Percentiles rank a stretch among this genome's conserved stretches.
Evolutionary conservation across 2,113 vertebrate species (phyloP).

Genomic region (Peromyscus maniculatus): DNA sequence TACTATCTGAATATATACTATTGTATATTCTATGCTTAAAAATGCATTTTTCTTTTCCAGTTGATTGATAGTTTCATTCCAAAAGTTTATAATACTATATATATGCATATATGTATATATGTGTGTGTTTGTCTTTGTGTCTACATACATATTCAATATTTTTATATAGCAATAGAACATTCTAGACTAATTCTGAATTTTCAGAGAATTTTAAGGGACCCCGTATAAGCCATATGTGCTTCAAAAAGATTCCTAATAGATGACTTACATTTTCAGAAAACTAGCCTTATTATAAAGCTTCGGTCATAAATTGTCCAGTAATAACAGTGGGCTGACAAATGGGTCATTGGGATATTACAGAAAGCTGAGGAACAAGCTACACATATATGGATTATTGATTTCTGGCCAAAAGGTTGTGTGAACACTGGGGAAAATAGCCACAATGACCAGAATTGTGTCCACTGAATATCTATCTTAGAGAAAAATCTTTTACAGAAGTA

Average conservation of each 20-base stretch:
- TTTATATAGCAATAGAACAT: not conserved
- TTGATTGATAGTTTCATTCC: not conserved
- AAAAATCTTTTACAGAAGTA: not conserved
- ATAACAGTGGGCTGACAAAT: not conserved
- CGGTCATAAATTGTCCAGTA: not conserved
- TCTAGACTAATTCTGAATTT: not conserved
- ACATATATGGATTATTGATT: slow-evolving; percentile 42
- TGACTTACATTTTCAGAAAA: not conserved
- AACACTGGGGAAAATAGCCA: not conserved
- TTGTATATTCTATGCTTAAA: not conserved
- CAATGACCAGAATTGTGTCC: not conserved
- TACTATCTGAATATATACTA: not conserved
- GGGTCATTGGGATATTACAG: not conserved
- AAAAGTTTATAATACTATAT: not conserved
- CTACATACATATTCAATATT: not conserved
- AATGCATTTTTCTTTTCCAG: not conserved
- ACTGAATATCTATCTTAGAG: not conserved
- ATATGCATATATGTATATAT: not conserved
- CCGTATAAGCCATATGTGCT: not conserved
- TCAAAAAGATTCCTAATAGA: not conserved
- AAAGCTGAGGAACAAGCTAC: not conserved
- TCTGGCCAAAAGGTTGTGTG: not conserved
- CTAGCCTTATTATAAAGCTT: not conserved
- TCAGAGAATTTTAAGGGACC: not conserved
- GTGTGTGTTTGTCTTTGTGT: not conserved